phyloP scores from a whole-genome alignment of 2,888 invertebrate genomes.

The Rhagium mordax region DNA sequence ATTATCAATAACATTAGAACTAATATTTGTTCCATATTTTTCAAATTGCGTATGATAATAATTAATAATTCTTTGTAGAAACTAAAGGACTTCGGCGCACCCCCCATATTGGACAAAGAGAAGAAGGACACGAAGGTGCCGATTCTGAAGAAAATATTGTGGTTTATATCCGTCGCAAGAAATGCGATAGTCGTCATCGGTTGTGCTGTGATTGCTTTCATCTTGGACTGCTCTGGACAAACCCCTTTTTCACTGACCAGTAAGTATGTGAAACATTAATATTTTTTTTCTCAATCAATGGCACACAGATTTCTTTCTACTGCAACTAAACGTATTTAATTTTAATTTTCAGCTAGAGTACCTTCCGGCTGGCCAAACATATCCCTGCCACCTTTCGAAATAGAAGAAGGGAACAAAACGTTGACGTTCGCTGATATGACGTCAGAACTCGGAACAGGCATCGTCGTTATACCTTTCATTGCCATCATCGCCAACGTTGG shows the following conservation, averaged over 20 bases:
- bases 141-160: constrained; percentile 71
- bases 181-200: constrained; percentile 81
- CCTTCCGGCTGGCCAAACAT: constrained; percentile 76
- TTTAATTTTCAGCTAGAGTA: constrained; percentile 71
- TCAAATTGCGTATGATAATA: too few species aligned
- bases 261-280: constrained; percentile 59
- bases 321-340: not conserved
- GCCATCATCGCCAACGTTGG: constrained; percentile 86
- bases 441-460: constrained; percentile 77
- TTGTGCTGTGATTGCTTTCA: constrained; percentile 74
- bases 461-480: constrained; percentile 81
- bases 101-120: constrained; percentile 61
- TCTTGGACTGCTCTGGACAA: constrained; percentile 70
- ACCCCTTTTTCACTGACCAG: constrained; percentile 77
- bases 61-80: constrained; percentile 68
- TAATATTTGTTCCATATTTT: too few species aligned
- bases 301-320: too few species aligned
- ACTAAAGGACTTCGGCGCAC: constrained; percentile 72
- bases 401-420: constrained; percentile 70
- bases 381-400: constrained; percentile 72
- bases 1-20: too few species aligned
- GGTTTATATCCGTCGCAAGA: constrained; percentile 78
- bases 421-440: constrained; percentile 74
- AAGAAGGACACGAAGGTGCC: constrained; percentile 63
- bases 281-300: not conserved